phyloP scores from a whole-genome alignment of 2,113 vertebrate genomes.

The Platysteira castanea region DNA sequence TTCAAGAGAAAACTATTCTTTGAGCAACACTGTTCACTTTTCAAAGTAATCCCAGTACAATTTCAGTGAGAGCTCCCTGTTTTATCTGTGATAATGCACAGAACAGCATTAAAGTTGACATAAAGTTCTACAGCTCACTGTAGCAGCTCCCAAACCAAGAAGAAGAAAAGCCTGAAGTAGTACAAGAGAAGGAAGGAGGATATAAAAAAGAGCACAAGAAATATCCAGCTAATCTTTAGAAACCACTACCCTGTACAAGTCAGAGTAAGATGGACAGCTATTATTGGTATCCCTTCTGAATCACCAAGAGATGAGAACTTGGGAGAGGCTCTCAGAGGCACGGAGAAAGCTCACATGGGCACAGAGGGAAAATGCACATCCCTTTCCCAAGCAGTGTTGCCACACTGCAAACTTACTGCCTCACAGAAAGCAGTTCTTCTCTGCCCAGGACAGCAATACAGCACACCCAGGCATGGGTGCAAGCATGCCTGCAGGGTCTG shows the following conservation, averaged over 20 bases:
- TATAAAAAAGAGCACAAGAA: not conserved
- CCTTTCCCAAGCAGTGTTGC: not conserved
- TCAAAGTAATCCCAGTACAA: not conserved
- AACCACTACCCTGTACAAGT: not conserved
- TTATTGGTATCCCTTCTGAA: not conserved
- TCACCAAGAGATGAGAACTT: not conserved
- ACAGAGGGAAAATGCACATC: not conserved
- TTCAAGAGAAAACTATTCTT: not conserved
- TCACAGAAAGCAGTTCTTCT: not conserved
- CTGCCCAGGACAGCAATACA: not conserved
- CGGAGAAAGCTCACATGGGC: not conserved
- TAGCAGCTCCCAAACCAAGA: not conserved
- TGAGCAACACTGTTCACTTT: not conserved
- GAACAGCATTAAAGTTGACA: not conserved
- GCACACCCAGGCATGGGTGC: rapidly evolving
- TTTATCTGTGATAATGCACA: not conserved
- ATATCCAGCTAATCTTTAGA: not conserved
- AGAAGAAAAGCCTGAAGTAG: not conserved
- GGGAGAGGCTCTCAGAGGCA: not conserved
- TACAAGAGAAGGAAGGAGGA: not conserved
- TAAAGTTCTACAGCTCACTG: not conserved
- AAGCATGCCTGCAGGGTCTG: rapidly evolving
- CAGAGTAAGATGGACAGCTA: not conserved
- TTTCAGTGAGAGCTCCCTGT: not conserved
- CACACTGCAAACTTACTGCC: not conserved